Evolutionary conservation across 23 tunicate genomes (phyloP), one percentile per base, ranked within the genome.

Genomic region (Pegea sp.): DNA sequence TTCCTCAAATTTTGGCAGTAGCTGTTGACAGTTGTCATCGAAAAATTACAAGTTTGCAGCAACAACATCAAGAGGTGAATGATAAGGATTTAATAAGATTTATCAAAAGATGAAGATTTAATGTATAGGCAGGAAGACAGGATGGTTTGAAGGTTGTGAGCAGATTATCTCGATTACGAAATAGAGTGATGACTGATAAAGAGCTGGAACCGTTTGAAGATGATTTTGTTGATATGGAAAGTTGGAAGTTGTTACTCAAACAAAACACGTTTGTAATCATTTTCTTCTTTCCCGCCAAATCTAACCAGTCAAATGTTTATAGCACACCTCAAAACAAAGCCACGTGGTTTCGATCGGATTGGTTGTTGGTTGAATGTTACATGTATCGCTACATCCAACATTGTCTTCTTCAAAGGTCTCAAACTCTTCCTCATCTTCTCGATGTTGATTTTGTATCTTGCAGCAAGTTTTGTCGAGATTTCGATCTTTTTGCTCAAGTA

Each of bases 231-330:
- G 46, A 38, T 16, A 42, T 23, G 20, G 61, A 68, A 21, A 28
- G 42, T 4, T 84, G 95, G 95, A 62, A 76, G 48, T 31, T 42
- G 13, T 26, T 61, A 55, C 48, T 68, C 3, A 38, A 38, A 16
- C 46, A 38, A 8, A 11, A 38, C 16, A 38, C 46, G 46, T 38
- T 38, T 38, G 46, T 38, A n/a, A n/a, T n/a, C n/a, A n/a, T n/a
- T n/a, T n/a, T n/a, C n/a, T 8, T 8, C 46, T 38, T 8, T 38
- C 46, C 16, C 16, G 11, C 16, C 13, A 8, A 38, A 16, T 38
- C 16, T 38, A 8, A 38, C 46, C 46, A 8, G 16, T 8, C 13
- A 16, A 8, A 8, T 38, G 46, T 38, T 38, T 38, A 11, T 38
- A 16, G 46, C 13, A 8, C 16, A 16, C 46, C 46, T 8, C 11